A percentile compares a stretch with the other conserved stretches of the same genome.
Evolutionary conservation across 2,888 invertebrate species (phyloP).

Genomic region (Epinotia demarniana): DNA sequence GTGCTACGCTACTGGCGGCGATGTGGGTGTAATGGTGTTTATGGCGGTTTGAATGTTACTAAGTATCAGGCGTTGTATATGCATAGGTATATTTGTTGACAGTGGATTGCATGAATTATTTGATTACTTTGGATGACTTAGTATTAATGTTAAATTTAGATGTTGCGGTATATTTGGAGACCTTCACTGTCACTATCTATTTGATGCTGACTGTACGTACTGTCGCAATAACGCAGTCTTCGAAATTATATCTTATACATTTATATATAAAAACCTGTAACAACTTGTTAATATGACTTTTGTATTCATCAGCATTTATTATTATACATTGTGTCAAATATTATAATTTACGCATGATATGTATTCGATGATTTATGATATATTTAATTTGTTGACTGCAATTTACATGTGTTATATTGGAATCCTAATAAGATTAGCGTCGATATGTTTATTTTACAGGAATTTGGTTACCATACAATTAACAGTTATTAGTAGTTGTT

Average conservation of each 20-base stretch:
- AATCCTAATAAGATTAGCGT: constrained; percentile 31
- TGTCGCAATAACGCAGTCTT: neutral
- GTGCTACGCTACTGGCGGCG: no score
- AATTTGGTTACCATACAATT: constrained; percentile 51
- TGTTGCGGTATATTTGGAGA: no score
- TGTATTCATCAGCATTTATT: neutral
- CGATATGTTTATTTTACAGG: constrained; percentile 65
- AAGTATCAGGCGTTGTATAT: no score
- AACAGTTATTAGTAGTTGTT: constrained; percentile 21
- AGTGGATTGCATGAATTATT: no score
- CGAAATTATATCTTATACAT: neutral
- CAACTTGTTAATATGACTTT: neutral
- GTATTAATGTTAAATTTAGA: no score
- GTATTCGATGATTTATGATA: neutral
- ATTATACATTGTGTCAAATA: constrained; percentile 5
- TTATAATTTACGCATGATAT: constrained; percentile 15
- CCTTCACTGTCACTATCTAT: no score
- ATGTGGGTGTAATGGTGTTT: no score
- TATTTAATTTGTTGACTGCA: neutral
- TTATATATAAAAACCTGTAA: neutral
- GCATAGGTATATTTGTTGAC: no score
- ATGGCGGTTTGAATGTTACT: no score
- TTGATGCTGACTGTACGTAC: no score
- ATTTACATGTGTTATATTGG: constrained; percentile 10
- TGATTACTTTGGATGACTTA: no score